phyloP scores from a whole-genome alignment of 2,797 vertebrate species.

The Epinephelus awoara region DNA sequence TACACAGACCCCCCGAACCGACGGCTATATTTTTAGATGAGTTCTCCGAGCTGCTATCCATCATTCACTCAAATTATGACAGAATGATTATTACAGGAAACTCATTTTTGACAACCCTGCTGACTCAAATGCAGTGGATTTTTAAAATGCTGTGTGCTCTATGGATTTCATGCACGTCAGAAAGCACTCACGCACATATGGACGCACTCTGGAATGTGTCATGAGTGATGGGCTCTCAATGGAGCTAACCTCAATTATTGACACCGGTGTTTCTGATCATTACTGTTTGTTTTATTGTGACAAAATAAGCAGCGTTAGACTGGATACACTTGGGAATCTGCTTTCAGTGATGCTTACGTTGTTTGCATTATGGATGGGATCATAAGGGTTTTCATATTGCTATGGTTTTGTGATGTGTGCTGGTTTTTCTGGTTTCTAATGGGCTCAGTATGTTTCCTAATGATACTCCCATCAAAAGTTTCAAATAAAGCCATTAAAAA shows the following conservation, averaged over 20 bases:
- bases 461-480: conserved; percentile 8
- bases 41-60: conserved; percentile 31
- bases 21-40: conserved; percentile 41
- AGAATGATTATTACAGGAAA: conserved; percentile 37
- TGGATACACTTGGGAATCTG: not conserved
- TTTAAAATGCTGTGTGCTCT: not conserved
- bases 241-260: conserved; percentile 17
- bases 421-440: conserved; percentile 23
- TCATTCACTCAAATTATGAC: conserved; percentile 56
- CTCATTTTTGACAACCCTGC: conserved; percentile 38
- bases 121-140: conserved; percentile 37
- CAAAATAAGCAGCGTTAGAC: not conserved
- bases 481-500: conserved; percentile 4
- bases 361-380: conserved; percentile 1
- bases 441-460: conserved; percentile 11
- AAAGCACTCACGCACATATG: not conserved
- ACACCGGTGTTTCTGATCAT: conserved; percentile 18
- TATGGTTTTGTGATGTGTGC: not conserved
- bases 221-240: conserved; percentile 5
- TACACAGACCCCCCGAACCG: conserved; percentile 12
- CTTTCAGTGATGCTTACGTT: not conserved
- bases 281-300: not conserved
- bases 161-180: conserved; percentile 27
- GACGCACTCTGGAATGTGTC: conserved; percentile 6
- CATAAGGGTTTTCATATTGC: not conserved